Evolutionary conservation across 2,888 invertebrate species (phyloP), one percentile per base, ranked within the genome.

Genomic region (Alitta virens): DNA sequence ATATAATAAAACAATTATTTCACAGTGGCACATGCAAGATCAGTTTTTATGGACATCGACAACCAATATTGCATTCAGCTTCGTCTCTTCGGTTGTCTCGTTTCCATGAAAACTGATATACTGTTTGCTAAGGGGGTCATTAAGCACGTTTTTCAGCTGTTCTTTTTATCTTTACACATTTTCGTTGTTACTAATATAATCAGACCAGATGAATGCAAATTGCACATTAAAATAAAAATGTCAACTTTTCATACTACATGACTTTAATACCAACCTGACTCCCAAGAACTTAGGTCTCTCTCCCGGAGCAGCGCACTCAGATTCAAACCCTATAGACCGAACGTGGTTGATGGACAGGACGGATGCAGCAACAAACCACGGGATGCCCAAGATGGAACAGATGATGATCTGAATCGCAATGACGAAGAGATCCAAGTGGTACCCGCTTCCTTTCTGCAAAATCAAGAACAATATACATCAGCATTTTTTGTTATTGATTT

Each of bases 291-390:
- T 92, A 1, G 97, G 95, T 75, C 94, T 94, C 81, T 98, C 98
- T 65, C 98, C 97, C 0, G 98, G 98, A 1, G 97, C 98, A 16
- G 95, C 91, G 79, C 93, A 92, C 83, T 97, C 95, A 0, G 95
- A 95, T 83, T 97, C 96, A 71, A 93, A 85, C 84, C 94, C 95
- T 72, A 98, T 84, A 0, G 95, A 94, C 83, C 96, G 95, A 2
- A 98, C 95, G 79, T 98, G 98, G 78, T 96, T 97, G 73, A 99
- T 94, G 68, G 97, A 96, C 49, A 98, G 85, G 1, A 98, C 98
- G 0, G 98, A 99, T 1, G 97, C 97, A 18, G 98, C 98, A 33
- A 98, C 84, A 69, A 84, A 85, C 77, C 84, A 83, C 0, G 97
- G 97, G 46, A 98, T 84, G 2, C 97, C 97, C 92, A 86, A 72